Conservation (phyloP, 2,113 vertebrate species). For the Cisticola juncidis region DNA sequence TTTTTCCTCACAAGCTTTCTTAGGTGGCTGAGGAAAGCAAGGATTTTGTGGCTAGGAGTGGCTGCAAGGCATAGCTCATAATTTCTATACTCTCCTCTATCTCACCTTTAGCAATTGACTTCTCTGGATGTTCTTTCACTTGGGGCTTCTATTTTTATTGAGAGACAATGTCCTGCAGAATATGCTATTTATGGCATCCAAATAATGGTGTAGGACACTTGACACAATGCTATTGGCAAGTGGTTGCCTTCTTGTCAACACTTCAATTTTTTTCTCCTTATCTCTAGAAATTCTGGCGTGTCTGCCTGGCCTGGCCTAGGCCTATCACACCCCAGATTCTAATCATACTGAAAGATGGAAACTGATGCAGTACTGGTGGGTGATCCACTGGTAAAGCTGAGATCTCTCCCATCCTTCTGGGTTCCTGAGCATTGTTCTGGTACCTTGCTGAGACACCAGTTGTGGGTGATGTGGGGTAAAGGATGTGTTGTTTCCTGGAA, state of each 20-base stretch:
- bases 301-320: neutral
- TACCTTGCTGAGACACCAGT: rapidly evolving
- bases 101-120: neutral
- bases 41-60: neutral
- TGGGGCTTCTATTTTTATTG: neutral
- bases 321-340: neutral
- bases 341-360: neutral
- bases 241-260: neutral
- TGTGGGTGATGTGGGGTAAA: neutral
- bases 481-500: neutral
- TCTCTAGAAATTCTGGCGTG: neutral
- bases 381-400: neutral
- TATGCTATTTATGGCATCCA: neutral
- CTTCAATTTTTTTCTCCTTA: neutral
- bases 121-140: neutral
- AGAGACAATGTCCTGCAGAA: neutral
- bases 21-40: neutral
- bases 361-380: neutral
- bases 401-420: rapidly evolving
- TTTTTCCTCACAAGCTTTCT: neutral
- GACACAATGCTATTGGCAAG: neutral
- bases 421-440: neutral
- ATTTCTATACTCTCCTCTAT: neutral
- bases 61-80: rapidly evolving
- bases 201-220: neutral